Evolutionary conservation across 2,888 invertebrate species (phyloP), one percentile per base, ranked within the genome.

Genomic region (Xanthorhoe spadicearia): DNA sequence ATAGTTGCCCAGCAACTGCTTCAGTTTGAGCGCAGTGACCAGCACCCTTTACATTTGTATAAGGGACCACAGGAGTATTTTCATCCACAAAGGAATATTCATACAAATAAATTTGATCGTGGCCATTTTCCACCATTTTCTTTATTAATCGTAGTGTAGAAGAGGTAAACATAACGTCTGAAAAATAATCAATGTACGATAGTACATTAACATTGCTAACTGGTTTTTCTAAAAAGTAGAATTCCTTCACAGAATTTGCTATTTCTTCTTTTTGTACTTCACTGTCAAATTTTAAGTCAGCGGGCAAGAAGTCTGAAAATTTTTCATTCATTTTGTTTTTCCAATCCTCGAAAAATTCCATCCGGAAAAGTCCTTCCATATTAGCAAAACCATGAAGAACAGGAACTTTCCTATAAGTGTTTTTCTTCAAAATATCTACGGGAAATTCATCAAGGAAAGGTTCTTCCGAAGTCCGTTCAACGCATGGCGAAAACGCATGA

Each of bases 271-370:
- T 84, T 63, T 86, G 74, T 32, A 71, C 53, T 2, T 74, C 67
- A 54, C 46, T 76, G 4, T 73, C 62, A 70, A 85, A 85, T 50
- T 78, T 64, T 5, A 89, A 72, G 60, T 89, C 83, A 13, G 68
- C 74, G 1, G 89, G 87, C 18, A 89, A 46, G 59, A 85, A 89
- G 15, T 87, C 81, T 0, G 84, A 78, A 75, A 88, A 87, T 0
- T 80, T 82, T n/a, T 78, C 68, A 74, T 85, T 84, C 85, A 90
- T 88, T 61, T 43, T 70, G 4, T 70, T 5, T 61, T 77, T 81
- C 83, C 83, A 84, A 0, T 23, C 0, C 1, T 83, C 77, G 61
- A 84, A 86, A 0, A 72, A 32, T 0, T 51, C 28, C 15, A 82
- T 23, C 10, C 83, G 75, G 0, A 83, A 6, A 18, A 82, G 64